Evolutionary conservation across 2,797 vertebrate species (phyloP).

Genomic region (Pseudochaenichthys georgianus): DNA sequence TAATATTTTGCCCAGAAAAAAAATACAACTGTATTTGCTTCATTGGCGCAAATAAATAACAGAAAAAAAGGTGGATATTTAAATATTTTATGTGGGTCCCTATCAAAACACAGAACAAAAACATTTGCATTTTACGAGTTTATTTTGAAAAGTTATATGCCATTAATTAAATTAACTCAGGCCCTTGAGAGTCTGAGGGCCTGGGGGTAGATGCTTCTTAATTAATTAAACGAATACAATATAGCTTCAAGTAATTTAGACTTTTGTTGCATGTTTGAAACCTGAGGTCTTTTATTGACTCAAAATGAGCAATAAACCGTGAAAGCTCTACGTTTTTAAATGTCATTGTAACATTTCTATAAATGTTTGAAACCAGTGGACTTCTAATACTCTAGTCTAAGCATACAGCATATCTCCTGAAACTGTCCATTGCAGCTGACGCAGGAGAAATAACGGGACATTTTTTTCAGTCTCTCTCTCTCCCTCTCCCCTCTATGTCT

Average conservation of each 20-base stretch:
- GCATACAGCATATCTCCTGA: background rate
- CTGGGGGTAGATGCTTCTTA: background rate
- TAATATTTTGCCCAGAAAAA: background rate
- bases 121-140: background rate
- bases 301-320: background rate
- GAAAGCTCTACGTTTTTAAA: background rate
- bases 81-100: background rate
- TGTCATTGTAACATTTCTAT: background rate
- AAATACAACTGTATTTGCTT: background rate
- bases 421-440: constrained; percentile 1
- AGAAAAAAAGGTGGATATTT: background rate
- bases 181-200: background rate
- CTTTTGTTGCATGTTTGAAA: background rate
- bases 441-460: constrained; percentile 43
- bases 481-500: constrained; percentile 5
- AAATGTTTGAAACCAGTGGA: background rate
- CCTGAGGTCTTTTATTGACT: background rate
- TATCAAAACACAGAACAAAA: background rate
- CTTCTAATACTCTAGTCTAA: background rate
- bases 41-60: background rate
- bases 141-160: background rate
- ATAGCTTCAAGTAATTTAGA: background rate
- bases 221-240: background rate
- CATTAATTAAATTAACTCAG: background rate
- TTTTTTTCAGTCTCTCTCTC: constrained; percentile 7